Conservation (phyloP, 2,888 invertebrate genomes). For the Venustoraphidia nigricollis region DNA sequence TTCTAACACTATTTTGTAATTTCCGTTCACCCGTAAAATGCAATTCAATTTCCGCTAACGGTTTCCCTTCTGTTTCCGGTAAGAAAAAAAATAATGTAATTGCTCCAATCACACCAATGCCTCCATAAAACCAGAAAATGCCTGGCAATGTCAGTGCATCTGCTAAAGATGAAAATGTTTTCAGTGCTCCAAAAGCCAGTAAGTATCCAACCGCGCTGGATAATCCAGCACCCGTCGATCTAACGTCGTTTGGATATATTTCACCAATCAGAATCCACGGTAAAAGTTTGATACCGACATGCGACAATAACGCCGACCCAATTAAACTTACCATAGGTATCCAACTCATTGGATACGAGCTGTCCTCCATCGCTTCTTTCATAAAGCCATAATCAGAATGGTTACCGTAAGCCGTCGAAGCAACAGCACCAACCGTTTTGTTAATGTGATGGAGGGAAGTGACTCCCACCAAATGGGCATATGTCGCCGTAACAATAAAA, state of each 20-base stretch:
- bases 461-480: slow-evolving; percentile 25
- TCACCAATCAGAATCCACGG: slow-evolving; percentile 75
- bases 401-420: no score
- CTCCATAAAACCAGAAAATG: slow-evolving; percentile 54
- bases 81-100: slow-evolving; percentile 47
- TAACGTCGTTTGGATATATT: slow-evolving; percentile 50
- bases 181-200: slow-evolving; percentile 60
- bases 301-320: slow-evolving; percentile 49
- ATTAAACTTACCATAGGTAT: slow-evolving; percentile 51
- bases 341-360: slow-evolving; percentile 29
- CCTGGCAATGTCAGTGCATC: slow-evolving; percentile 47
- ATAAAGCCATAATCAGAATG: no score
- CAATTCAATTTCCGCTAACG: slow-evolving; percentile 51
- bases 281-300: slow-evolving; percentile 50
- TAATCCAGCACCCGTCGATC: slow-evolving; percentile 56
- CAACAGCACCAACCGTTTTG: no score
- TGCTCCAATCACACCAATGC: slow-evolving; percentile 46
- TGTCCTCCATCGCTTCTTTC: background rate
- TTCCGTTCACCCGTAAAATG: slow-evolving; percentile 46
- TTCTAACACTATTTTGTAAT: slow-evolving; percentile 31
- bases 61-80: slow-evolving; percentile 73
- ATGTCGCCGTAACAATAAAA: slow-evolving; percentile 42
- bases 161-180: slow-evolving; percentile 52
- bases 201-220: slow-evolving; percentile 60
- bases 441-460: background rate